Percentiles rank a stretch among this genome's conserved stretches.
Evolutionary conservation across 2,888 invertebrate genomes (phyloP).

Genomic region (Amaurobius ferox): DNA sequence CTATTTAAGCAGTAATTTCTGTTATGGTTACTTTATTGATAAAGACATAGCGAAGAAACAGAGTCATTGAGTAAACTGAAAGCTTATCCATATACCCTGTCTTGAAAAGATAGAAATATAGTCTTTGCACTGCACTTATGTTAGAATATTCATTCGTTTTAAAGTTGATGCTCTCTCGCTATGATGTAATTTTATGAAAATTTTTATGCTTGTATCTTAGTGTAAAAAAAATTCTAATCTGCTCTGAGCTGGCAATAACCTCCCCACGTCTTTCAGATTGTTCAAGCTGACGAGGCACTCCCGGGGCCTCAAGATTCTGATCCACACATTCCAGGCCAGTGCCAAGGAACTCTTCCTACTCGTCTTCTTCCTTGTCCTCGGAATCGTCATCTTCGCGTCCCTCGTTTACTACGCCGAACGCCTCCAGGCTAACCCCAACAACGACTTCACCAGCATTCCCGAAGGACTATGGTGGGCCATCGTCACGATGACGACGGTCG

Average conservation of each 20-base stretch:
- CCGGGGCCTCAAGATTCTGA: constrained; percentile 97
- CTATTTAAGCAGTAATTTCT: too few species aligned
- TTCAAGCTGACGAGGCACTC: constrained; percentile 98
- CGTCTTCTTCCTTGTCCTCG: constrained; percentile 97
- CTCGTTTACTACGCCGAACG: constrained; percentile 98
- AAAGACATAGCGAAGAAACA: too few species aligned
- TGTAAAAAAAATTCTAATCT: too few species aligned
- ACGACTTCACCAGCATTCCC: constrained; percentile 98
- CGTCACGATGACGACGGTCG: constrained; percentile 99
- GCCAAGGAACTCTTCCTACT: constrained; percentile 96
- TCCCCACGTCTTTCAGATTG: constrained; percentile 81
- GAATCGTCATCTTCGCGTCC: constrained; percentile 98
- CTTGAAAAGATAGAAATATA: too few species aligned
- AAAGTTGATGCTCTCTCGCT: too few species aligned
- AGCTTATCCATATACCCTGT: too few species aligned
- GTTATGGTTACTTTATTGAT: too few species aligned
- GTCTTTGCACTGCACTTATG: too few species aligned
- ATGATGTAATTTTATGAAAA: too few species aligned
- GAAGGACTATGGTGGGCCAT: constrained; percentile 99
- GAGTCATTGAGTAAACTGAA: too few species aligned
- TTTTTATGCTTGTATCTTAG: too few species aligned
- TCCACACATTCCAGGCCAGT: constrained; percentile 97
- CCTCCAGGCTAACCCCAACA: constrained; percentile 91
- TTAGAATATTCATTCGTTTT: too few species aligned
- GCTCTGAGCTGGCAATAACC: background rate